Conservation (phyloP, 1,140 invertebrate genomes). For the Anoplolepis gracilipes region DNA sequence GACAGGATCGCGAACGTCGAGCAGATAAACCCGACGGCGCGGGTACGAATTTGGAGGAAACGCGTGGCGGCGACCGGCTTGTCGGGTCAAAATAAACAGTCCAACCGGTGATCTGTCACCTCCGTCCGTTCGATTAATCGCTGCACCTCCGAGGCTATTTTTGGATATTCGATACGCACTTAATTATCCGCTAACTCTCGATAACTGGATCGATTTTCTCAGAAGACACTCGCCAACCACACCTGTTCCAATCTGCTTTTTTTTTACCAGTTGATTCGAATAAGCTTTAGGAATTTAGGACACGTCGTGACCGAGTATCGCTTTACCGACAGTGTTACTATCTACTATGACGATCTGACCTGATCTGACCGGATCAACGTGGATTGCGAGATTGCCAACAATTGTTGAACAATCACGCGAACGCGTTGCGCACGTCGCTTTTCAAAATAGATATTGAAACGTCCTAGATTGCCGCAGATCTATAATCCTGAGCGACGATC, state of each 20-base stretch:
- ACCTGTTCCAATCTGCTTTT: too few species aligned
- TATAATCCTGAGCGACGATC: background rate
- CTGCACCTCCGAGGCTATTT: background rate
- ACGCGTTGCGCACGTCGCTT: background rate
- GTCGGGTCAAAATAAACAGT: background rate
- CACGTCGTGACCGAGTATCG: background rate
- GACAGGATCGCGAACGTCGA: constrained; percentile 56
- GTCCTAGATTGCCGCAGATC: background rate
- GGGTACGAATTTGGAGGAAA: constrained; percentile 15
- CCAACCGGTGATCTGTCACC: background rate
- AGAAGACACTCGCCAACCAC: too few species aligned
- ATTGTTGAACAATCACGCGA: constrained; percentile 23
- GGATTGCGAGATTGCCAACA: background rate
- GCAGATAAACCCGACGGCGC: constrained; percentile 40
- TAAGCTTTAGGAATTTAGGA: background rate
- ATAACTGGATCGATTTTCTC: background rate
- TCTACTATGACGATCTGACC: too few species aligned
- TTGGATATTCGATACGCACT: background rate
- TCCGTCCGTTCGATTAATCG: background rate
- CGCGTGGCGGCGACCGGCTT: background rate
- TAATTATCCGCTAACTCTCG: background rate
- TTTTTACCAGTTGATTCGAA: too few species aligned
- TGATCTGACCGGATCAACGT: background rate
- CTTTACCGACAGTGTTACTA: too few species aligned
- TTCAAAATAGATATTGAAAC: constrained; percentile 18